These are phyloP conservation scores for Poicephalus gulielmi DNA, from an alignment of 2,113 vertebrate genomes.

Conservation along the genomic window DNA sequence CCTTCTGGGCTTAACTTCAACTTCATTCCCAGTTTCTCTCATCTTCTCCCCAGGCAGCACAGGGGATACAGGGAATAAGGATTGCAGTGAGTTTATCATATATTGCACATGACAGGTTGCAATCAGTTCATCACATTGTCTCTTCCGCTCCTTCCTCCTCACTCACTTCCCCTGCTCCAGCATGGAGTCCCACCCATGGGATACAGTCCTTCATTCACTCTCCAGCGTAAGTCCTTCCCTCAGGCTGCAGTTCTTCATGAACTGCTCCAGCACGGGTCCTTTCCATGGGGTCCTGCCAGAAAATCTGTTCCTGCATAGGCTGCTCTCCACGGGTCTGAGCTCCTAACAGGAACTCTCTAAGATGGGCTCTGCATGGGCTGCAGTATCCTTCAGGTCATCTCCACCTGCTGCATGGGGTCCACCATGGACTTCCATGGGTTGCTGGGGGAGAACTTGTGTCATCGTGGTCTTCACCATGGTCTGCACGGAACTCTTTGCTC, in stretches of 20 bases:
- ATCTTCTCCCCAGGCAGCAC: accelerated
- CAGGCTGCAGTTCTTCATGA: not conserved
- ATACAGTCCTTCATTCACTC: no score
- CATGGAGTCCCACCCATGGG: accelerated
- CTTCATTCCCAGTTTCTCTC: not conserved
- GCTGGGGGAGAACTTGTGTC: not conserved
- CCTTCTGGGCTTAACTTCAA: not conserved
- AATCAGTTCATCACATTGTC: not conserved
- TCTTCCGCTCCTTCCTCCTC: not conserved
- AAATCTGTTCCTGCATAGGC: accelerated
- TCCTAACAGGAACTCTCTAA: not conserved
- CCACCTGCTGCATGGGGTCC: accelerated
- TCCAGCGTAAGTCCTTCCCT: not conserved
- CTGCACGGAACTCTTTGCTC: not conserved
- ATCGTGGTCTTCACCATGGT: not conserved
- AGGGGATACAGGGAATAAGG: accelerated
- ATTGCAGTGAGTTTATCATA: not conserved
- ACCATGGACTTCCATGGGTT: not conserved
- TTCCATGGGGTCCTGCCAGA: not conserved
- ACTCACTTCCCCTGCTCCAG: accelerated
- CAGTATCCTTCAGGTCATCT: not conserved
- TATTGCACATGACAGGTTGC: not conserved
- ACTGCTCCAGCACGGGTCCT: not conserved
- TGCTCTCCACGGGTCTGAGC: not conserved
- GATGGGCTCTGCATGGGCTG: not conserved